phyloP scores from a whole-genome alignment of 2,888 invertebrate species.

The Mythimna vitellina region DNA sequence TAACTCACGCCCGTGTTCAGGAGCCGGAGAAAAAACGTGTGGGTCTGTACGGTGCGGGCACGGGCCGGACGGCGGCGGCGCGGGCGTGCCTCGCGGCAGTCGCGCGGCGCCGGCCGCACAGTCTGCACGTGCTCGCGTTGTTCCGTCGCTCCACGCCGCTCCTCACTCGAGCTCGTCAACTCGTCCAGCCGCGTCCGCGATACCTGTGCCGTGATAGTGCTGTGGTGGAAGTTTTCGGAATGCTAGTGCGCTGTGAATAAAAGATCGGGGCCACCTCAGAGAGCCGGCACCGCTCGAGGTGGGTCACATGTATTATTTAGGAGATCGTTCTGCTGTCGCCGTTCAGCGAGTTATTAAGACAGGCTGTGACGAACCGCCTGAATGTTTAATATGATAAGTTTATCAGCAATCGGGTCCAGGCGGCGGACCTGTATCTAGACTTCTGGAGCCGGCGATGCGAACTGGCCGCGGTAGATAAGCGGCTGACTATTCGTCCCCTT shows the following conservation, averaged over 20 bases:
- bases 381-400: slow-evolving; percentile 71
- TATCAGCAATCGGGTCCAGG: slow-evolving; percentile 38
- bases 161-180: slow-evolving; percentile 37
- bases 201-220: slow-evolving; percentile 70
- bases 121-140: slow-evolving; percentile 39
- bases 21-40: slow-evolving; percentile 57
- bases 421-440: slow-evolving; percentile 41
- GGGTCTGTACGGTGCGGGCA: slow-evolving; percentile 32
- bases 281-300: slow-evolving; percentile 83
- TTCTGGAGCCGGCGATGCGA: slow-evolving; percentile 22
- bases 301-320: slow-evolving; percentile 71
- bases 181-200: slow-evolving; percentile 31
- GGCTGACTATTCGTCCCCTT: slow-evolving; percentile 45
- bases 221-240: slow-evolving; percentile 68
- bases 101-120: slow-evolving; percentile 79
- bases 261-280: slow-evolving; percentile 75
- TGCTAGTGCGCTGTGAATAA: slow-evolving; percentile 77
- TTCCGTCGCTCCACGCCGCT: not conserved
- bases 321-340: slow-evolving; percentile 58
- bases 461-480: slow-evolving; percentile 51
- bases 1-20: slow-evolving; percentile 59
- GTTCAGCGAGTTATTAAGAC: slow-evolving; percentile 62
- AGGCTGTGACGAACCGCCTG: slow-evolving; percentile 45
- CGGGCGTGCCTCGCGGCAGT: slow-evolving; percentile 71
- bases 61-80: slow-evolving; percentile 36